Evolutionary conservation across 2,888 invertebrate species (phyloP), one percentile per base, ranked within the genome.

Genomic region (Drosophila parthenogenetica): DNA sequence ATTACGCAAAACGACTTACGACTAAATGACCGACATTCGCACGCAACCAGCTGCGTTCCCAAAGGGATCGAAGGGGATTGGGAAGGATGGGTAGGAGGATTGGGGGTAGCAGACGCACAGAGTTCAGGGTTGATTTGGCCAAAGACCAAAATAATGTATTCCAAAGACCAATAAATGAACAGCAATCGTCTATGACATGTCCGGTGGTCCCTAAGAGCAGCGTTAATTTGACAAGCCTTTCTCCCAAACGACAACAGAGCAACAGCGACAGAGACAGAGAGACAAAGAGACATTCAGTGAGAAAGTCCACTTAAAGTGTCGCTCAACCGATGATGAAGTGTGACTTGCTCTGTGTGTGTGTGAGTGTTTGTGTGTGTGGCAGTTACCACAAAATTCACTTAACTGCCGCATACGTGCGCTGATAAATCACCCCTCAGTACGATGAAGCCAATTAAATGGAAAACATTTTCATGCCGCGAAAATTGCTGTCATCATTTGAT

Each of bases 191-290:
- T 64, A 64, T 61, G 69, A 57, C 57, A 63, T 69, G 58, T 60
- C 59, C 57, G 43, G 39, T 59, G 39, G 16, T 14, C 29, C 40
- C 51, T 45, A 60, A 73, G 67, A 65, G 65, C 43, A 43, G 78
- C 69, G 81, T 81, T 84, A 87, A 84, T 84, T 84, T 78, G 81
- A 70, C 73, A 86, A 79, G 71, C 78, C 77, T 55, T 65, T 73
- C 32, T 4, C 46, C 39, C 22, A n/a, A 39, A 39, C 46, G 46
- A 19, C 35, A n/a, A 13, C 17, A 37, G 5, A n/a, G 35, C 13
- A 5, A 13, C 1, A n/a, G 0, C 7, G 35, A 17, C 13, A 5
- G 5, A 37, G 5, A 51, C 14, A 22, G 5, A n/a, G 35, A 35
- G 17, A 35, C 17, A 32, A 11, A 37, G 37, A 25, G 11, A 16